Conservation (phyloP, 2,113 vertebrate genomes). For the Nothoprocta perdicaria region DNA sequence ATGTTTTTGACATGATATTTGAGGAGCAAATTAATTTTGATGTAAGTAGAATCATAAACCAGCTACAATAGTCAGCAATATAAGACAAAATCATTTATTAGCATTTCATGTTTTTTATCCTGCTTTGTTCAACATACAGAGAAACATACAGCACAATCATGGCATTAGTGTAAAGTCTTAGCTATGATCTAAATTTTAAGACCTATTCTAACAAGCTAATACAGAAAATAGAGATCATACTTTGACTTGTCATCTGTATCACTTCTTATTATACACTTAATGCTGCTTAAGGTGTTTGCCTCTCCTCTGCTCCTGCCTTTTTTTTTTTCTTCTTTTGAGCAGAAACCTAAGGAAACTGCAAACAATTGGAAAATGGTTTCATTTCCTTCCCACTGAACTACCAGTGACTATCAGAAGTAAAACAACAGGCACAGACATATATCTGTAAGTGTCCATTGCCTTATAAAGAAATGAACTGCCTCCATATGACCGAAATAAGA, state of each 20-base stretch:
- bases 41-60: background rate
- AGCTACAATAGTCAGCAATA: background rate
- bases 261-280: background rate
- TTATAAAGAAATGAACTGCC: background rate
- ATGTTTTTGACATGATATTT: background rate
- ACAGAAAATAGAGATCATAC: background rate
- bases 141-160: rapidly evolving
- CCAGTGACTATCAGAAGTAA: background rate
- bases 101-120: background rate
- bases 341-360: conserved; percentile 35
- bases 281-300: background rate
- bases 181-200: background rate
- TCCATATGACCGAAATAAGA: background rate
- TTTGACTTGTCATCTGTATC: background rate
- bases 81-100: background rate
- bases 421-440: background rate
- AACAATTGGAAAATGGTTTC: conserved; percentile 35
- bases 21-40: background rate
- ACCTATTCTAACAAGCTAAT: background rate
- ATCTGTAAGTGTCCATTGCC: background rate
- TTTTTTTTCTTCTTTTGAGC: background rate
- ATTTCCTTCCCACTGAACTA: conserved; percentile 14
- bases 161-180: background rate
- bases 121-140: background rate
- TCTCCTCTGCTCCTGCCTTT: rapidly evolving